These are phyloP conservation scores for Pempheris klunzingeri DNA, from an alignment of 2,797 vertebrate species.

Conservation along the genomic window DNA sequence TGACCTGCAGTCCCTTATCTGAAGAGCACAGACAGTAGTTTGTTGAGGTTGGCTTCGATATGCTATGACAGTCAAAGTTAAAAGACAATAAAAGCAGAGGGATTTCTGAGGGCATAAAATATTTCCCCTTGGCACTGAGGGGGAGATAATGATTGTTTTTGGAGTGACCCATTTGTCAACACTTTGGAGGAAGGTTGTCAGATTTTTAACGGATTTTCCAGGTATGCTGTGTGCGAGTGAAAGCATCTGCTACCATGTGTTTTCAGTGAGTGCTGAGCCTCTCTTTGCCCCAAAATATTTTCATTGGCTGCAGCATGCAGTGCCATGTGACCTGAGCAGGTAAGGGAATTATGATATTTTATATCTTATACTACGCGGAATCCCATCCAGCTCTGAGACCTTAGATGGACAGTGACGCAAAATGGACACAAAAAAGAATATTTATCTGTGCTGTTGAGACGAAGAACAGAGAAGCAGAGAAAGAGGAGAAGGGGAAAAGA, in stretches of 20 bases:
- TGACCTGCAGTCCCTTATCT: conserved; percentile 43
- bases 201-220: conserved; percentile 54
- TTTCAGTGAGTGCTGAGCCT: conserved; percentile 56
- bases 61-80: conserved; percentile 29
- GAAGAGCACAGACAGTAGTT: conserved; percentile 1
- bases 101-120: conserved; percentile 25
- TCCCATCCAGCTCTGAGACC: not conserved
- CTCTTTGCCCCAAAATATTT: conserved; percentile 60
- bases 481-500: not conserved
- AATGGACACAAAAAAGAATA: too few species aligned
- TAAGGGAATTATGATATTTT: conserved; percentile 22
- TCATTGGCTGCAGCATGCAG: conserved; percentile 53
- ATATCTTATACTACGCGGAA: conserved; percentile 8
- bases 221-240: conserved; percentile 35
- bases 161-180: conserved; percentile 67
- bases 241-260: conserved; percentile 24
- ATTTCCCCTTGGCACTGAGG: conserved; percentile 24
- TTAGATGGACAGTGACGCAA: too few species aligned
- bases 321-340: conserved; percentile 37
- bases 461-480: conserved; percentile 1
- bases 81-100: conserved; percentile 31
- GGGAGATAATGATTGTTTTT: conserved; percentile 53
- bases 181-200: conserved; percentile 35
- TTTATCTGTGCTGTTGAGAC: not conserved
- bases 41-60: conserved; percentile 48